Evolutionary conservation across 2,797 vertebrate genomes (phyloP), one percentile per base, ranked within the genome.

Genomic region (Neosilurus hyrtlii): DNA sequence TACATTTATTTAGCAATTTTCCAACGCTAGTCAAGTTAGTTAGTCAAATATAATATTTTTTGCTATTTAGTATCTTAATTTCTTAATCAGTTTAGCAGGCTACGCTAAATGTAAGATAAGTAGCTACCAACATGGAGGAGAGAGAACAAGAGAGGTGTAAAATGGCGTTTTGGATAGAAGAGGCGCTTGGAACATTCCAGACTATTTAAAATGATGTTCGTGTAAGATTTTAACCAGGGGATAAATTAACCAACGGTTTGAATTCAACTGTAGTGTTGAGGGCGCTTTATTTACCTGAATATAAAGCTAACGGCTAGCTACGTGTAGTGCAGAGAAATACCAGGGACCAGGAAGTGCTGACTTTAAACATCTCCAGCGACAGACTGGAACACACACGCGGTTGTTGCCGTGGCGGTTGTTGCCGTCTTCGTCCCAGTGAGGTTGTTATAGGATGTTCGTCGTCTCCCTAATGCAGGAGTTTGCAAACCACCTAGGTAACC

Each of bases 101-200:
- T 9, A 61, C 61, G 9, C 12, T 24, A 65, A 52, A 63, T 26
- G 15, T 79, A 10, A 26, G 62, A 30, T 9, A 63, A 79, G 51
- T 78, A 30, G 49, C n/a, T 77, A 77, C 90, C 91, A 92, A 93
- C 92, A 86, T 89, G 86, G 91, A 82, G 82, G 85, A 67, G 0
- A 63, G 12, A 26, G 10, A 63, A n/a, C 2, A 0, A 71, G 16
- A 51, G 11, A 59, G 22, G 2, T 56, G 16, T 82, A 30, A 1
- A 20, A 72, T 35, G 0, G 15, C 81, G 68, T 24, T 30, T 26
- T 30, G 26, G 11, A 4, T 7, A 49, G 54, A 35, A 65, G 51
- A 62, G 30, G 52, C 57, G 24, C 26, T 22, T 43, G 8, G 83
- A 84, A 83, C 11, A 0, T 75, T 0, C 87, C 78, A 83, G 83